Evolutionary conservation across 1,140 invertebrate species (phyloP).

Genomic region (Cryptotermes secundus): DNA sequence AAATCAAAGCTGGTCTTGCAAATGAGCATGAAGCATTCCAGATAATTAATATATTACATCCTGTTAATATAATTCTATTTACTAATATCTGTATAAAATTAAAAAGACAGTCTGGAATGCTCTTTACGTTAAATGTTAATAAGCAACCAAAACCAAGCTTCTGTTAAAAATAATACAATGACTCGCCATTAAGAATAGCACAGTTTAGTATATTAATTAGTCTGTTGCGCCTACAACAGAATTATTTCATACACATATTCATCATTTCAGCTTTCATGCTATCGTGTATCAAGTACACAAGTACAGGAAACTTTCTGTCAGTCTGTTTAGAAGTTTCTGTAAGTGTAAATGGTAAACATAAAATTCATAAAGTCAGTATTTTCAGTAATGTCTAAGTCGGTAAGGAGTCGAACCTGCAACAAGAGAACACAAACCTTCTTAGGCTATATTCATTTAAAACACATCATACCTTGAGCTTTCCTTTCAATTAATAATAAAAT

Average conservation of each 20-base stretch:
- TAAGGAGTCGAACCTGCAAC: slow-evolving; percentile 57
- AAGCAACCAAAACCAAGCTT: slow-evolving; percentile 11
- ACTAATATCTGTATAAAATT: neutral
- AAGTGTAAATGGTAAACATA: neutral
- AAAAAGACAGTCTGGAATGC: neutral
- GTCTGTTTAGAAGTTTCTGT: slow-evolving; percentile 11
- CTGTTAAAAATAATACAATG: neutral
- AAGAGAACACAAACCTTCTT: slow-evolving; percentile 43
- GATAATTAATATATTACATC: neutral
- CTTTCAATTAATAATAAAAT: neutral
- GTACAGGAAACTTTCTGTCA: slow-evolving; percentile 14
- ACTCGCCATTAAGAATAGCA: neutral
- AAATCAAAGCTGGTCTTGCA: neutral
- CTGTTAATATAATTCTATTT: neutral
- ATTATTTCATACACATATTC: neutral
- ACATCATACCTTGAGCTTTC: neutral
- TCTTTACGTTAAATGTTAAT: neutral
- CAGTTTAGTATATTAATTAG: neutral
- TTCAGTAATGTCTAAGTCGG: slow-evolving; percentile 57
- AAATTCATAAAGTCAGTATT: slow-evolving; percentile 26
- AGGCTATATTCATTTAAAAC: neutral
- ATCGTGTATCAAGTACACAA: slow-evolving; percentile 1
- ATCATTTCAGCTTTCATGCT: neutral
- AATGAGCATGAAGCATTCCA: neutral
- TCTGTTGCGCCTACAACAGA: neutral